Base-by-base conservation (phyloP, 1,140 invertebrate species). In the Calosoma granatense region DNA sequence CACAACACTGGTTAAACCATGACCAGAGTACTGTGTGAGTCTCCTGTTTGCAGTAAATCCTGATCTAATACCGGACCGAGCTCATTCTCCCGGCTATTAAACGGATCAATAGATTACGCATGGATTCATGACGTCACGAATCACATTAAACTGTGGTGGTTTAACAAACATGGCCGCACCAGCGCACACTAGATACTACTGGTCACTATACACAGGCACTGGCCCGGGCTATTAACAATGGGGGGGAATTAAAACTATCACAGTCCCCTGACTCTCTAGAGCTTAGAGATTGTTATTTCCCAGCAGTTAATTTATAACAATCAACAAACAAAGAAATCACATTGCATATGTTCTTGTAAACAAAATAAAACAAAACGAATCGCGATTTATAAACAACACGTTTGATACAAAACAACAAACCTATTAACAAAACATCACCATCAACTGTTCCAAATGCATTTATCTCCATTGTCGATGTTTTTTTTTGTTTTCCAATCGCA, bases 151-250 rank as follows among this genome's bases (percentile, higher is more conserved):
- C 9, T 12, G 3, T 6, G 41, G 9, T 9, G 9, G 41, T 9
- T 47, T 47, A 12, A 47, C 41, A 47, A 47, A 47, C 41, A 47
- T 47, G 41, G 41, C 41, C 17, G 41, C 17, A 17, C 41, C 17
- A 17, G 15, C 17, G 15, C 41, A 9, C 26, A 60, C 57, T 47
- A 59, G 56, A 55, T 58, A 62, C 58, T 53, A 62, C 56, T 57
- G 43, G 51, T n/a, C n/a, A n/a, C n/a, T n/a, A n/a, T n/a, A n/a
- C n/a, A n/a, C n/a, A n/a, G n/a, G n/a, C n/a, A n/a, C n/a, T n/a
- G n/a, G n/a, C n/a, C n/a, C n/a, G n/a, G n/a, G n/a, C n/a, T n/a
- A n/a, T n/a, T n/a, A n/a, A n/a, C n/a, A n/a, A n/a, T n/a, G n/a
- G n/a, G n/a, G n/a, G n/a, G n/a, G n/a, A n/a, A n/a, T n/a, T n/a